A percentile compares a stretch with the other conserved stretches of the same genome.
These are phyloP conservation scores for Drosophila phalerata DNA, from an alignment of 2,888 invertebrate genomes.

Conservation along the genomic window DNA sequence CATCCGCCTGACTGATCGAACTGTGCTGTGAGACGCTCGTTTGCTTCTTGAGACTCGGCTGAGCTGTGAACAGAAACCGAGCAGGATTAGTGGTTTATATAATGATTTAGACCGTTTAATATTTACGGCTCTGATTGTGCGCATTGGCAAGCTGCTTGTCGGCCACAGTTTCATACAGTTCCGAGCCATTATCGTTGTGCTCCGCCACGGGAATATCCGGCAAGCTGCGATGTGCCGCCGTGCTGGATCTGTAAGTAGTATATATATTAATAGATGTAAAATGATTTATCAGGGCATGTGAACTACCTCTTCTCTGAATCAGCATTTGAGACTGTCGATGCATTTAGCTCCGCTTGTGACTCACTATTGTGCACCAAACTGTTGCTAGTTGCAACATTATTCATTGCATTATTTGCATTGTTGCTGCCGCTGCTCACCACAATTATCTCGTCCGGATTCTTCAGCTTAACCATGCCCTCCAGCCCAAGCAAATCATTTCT, in stretches of 20 bases:
- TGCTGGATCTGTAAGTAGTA: conserved; percentile 81
- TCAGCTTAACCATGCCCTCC: conserved; percentile 90
- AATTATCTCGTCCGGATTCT: conserved; percentile 89
- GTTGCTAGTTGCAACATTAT: conserved; percentile 25
- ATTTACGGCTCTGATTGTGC: conserved; percentile 85
- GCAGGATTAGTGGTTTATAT: background rate
- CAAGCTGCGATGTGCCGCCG: conserved; percentile 90
- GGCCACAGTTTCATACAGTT: conserved; percentile 94
- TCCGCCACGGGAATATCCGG: conserved; percentile 93
- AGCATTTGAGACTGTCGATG: conserved; percentile 83
- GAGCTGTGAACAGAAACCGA: conserved; percentile 65
- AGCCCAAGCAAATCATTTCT: conserved; percentile 91
- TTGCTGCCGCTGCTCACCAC: conserved; percentile 77
- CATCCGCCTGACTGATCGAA: conserved; percentile 87
- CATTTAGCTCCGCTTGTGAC: conserved; percentile 83
- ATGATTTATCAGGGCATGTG: background rate
- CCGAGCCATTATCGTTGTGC: conserved; percentile 91
- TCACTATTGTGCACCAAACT: conserved; percentile 75
- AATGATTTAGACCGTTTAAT: conserved; percentile 35
- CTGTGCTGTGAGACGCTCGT: conserved; percentile 88
- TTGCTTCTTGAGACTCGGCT: conserved; percentile 85
- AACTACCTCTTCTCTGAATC: conserved; percentile 84
- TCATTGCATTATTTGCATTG: conserved; percentile 37
- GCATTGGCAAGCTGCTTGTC: conserved; percentile 86
- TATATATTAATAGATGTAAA: conserved; percentile 7